Conservation (phyloP, 2,797 vertebrate genomes). For the Pseudochirops corinnae region DNA sequence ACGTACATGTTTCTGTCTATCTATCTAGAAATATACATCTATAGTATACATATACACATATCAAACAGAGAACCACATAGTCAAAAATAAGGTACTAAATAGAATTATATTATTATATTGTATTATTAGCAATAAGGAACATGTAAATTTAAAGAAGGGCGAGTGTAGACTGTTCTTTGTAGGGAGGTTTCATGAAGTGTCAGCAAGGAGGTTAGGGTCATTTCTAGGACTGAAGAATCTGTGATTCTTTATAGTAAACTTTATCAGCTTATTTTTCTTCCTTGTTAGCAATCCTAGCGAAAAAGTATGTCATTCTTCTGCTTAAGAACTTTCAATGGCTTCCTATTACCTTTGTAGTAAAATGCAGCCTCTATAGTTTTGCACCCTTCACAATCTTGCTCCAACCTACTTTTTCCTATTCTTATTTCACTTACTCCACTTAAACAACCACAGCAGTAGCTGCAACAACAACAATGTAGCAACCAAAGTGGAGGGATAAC, state of each 20-base stretch:
- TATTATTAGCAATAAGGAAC: neutral
- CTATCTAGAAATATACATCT: neutral
- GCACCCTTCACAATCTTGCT: neutral
- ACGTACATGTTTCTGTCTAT: neutral
- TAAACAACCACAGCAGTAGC: neutral
- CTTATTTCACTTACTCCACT: neutral
- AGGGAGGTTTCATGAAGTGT: neutral
- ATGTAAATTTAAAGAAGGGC: neutral
- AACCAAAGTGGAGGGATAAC: neutral
- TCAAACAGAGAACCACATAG: neutral
- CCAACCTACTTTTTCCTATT: neutral
- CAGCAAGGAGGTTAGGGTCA: neutral
- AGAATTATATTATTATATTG: neutral
- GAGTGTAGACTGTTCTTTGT: neutral
- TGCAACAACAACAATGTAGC: neutral
- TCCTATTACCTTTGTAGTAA: constrained; percentile 6
- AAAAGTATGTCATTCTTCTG: neutral
- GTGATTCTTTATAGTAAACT: neutral
- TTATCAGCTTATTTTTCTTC: neutral
- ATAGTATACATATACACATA: neutral
- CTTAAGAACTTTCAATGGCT: neutral
- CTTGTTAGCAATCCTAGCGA: neutral
- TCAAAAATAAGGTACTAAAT: neutral
- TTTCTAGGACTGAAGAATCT: neutral
- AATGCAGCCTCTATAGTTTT: neutral